A percentile compares a stretch with the other conserved stretches of the same genome.
Conservation (phyloP, 2,113 vertebrate species). For the Ceyx margarethae region DNA sequence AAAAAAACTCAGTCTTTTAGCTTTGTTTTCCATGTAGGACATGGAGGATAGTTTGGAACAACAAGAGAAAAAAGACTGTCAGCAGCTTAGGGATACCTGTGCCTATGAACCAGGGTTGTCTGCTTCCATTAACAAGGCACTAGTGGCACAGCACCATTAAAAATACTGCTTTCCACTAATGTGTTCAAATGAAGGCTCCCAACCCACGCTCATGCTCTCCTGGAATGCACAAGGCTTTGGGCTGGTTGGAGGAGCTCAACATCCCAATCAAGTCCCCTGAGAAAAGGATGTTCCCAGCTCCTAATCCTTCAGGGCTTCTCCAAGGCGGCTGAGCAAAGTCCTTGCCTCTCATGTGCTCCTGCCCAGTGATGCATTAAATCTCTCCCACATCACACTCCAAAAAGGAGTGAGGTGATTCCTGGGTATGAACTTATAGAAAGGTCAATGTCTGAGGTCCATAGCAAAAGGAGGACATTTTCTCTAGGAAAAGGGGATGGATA, state of each 20-base stretch:
- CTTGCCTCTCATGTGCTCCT: neutral
- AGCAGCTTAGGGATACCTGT: neutral
- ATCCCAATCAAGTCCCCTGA: no score
- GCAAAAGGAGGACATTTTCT: neutral
- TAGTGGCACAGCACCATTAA: neutral
- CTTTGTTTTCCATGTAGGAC: neutral
- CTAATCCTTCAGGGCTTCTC: neutral
- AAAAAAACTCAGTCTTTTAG: neutral
- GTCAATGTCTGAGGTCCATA: neutral
- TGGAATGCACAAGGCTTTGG: neutral
- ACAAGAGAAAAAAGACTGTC: neutral
- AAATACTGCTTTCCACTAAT: neutral
- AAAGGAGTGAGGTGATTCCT: neutral
- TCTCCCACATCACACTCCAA: neutral
- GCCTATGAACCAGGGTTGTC: neutral
- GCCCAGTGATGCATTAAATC: neutral
- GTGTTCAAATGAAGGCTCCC: neutral
- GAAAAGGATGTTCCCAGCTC: neutral
- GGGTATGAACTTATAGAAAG: neutral
- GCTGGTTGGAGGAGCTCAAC: neutral
- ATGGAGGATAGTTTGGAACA: neutral
- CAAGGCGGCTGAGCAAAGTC: rapidly evolving
- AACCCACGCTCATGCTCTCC: neutral
- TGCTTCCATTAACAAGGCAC: neutral
- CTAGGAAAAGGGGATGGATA: neutral